These are phyloP conservation scores for Boloria euphrosyne DNA, from an alignment of 2,888 invertebrate genomes.

Conservation along the genomic window DNA sequence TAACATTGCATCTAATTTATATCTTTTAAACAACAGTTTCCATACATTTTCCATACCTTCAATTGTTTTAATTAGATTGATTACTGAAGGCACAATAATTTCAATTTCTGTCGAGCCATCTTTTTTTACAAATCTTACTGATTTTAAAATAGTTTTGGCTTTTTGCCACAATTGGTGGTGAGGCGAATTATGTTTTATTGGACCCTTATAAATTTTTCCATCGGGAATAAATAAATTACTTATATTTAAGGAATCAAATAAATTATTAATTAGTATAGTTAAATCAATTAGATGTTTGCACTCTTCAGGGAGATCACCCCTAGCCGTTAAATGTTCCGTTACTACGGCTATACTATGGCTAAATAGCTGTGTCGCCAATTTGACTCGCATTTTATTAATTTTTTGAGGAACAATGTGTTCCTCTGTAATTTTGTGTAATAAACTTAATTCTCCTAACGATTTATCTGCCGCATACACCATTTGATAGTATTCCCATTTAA, in stretches of 20 bases:
- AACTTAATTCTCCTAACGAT: conserved; percentile 23
- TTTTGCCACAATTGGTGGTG: conserved; percentile 28
- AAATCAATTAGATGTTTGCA: no score
- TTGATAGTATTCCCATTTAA: conserved; percentile 32
- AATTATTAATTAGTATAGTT: not conserved
- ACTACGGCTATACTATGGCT: conserved; percentile 34
- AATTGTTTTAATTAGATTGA: conserved; percentile 32
- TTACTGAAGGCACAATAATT: conserved; percentile 23
- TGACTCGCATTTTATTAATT: conserved; percentile 35
- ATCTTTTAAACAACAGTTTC: conserved; percentile 25
- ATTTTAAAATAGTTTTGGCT: conserved; percentile 19
- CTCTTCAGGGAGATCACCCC: conserved; percentile 21
- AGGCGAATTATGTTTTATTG: conserved; percentile 21
- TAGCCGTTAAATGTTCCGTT: conserved; percentile 37
- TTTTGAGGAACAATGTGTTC: conserved; percentile 26
- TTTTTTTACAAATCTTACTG: conserved; percentile 24
- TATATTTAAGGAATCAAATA: conserved; percentile 1
- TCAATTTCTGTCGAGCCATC: conserved; percentile 8
- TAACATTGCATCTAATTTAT: conserved; percentile 28
- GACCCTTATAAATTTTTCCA: conserved; percentile 39
- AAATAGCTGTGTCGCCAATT: conserved; percentile 26
- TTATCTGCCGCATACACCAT: conserved; percentile 28
- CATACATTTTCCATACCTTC: conserved; percentile 28
- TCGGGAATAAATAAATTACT: conserved; percentile 19
- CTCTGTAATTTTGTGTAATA: conserved; percentile 23